Evolutionary conservation across 1,140 invertebrate genomes (phyloP).

Genomic region (Aphidius gifuensis): DNA sequence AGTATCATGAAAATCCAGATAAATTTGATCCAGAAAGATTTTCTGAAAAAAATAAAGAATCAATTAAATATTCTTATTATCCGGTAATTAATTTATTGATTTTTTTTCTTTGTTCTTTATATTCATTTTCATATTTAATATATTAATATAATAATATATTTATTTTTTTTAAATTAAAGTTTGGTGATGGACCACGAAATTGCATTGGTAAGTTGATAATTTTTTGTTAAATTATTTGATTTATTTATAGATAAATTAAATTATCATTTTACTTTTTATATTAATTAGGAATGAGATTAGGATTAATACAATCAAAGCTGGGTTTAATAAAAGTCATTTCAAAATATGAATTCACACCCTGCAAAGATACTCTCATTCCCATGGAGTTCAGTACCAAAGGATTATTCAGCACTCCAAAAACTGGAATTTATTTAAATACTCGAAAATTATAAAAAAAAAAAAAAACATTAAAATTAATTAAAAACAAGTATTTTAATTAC

Average conservation of each 20-base stretch:
- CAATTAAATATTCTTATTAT: conserved; percentile 51
- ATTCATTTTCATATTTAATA: no score
- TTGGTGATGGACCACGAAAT: conserved; percentile 59
- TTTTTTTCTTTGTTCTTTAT: no score
- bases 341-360: conserved; percentile 44
- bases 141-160: no score
- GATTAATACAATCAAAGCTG: conserved; percentile 62
- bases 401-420: conserved; percentile 53
- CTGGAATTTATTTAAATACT: conserved; percentile 42
- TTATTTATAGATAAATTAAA: not conserved
- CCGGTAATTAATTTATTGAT: conserved; percentile 33
- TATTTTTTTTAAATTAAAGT: conserved; percentile 27
- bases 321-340: conserved; percentile 52
- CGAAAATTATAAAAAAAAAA: conserved; percentile 54
- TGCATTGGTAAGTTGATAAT: conserved; percentile 52
- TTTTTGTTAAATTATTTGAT: not conserved
- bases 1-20: conserved; percentile 65
- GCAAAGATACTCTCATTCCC: conserved; percentile 39
- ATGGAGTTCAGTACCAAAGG: conserved; percentile 34
- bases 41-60: conserved; percentile 47
- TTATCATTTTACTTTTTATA: no score
- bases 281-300: conserved; percentile 57
- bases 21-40: conserved; percentile 69
- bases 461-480: conserved; percentile 55
- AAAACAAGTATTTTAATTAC: no score